Base-by-base conservation (phyloP, 2,888 invertebrate genomes). In the Trypoxylon attenuatum region DNA sequence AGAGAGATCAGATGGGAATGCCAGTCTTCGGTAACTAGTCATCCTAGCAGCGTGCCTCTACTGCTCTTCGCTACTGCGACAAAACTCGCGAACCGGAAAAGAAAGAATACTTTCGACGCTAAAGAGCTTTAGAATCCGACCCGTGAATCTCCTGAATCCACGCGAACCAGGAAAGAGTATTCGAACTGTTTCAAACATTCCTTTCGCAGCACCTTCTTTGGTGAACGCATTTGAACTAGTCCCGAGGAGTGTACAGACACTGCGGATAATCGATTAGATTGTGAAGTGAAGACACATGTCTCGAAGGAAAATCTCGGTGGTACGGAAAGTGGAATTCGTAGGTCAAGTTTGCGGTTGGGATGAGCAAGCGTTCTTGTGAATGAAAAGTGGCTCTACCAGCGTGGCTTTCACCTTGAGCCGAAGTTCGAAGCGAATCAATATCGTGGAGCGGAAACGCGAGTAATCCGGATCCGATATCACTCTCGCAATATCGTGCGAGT, bases 1-100 rank as follows among this genome's bases (percentile, higher is more conserved):
- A 71, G 73, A 71, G 74, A 74, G 75, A 76, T 70, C 76, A 74
- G 72, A 73, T 71, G 73, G 70, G 71, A 73, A 77, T 77, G 80
- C 76, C 81, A 84, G 82, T 84, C 78, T 72, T 77, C 76, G 74
- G 68, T 72, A 63, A 78, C 78, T 78, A 77, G 73, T 82, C 80
- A 79, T 71, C 72, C 76, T 64, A 78, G 76, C 76, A 76, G 68
- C 75, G 77, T 74, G 77, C 66, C 49, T 50, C 62, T 58, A n/a
- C n/a, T 65, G 55, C 69, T 59, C 62, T 65, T 59, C 50, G 51
- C 53, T 42, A n/a, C 55, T 49, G 52, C 50, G 62, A 56, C 72
- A 72, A 72, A 69, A 55, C 50, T 64, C 66, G 47, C 46, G 22
- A 45, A 19, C 42, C 16, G 21, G n/a, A 19, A 47, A 6, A 10